Percentiles rank a stretch among this genome's conserved stretches.
Evolutionary conservation across 2,113 vertebrate genomes (phyloP).

Genomic region (Indri indri): DNA sequence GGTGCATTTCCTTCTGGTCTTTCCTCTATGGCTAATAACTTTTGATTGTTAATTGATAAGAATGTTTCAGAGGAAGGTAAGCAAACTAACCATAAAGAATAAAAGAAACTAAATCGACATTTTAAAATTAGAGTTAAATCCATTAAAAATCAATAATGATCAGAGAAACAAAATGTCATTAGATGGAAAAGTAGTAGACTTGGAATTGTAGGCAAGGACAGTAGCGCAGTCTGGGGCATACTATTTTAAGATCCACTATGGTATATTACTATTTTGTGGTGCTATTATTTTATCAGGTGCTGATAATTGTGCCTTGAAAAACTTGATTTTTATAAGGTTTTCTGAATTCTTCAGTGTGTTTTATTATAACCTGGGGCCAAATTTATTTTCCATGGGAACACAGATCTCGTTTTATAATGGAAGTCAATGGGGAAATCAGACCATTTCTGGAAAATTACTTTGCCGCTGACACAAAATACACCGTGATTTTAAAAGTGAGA

Average conservation of each 20-base stretch:
- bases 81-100: not conserved
- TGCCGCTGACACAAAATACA: not conserved
- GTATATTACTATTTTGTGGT: not conserved
- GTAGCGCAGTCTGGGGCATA: not conserved
- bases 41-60: not conserved
- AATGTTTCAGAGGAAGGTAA: constrained; percentile 31
- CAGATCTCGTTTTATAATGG: constrained; percentile 14
- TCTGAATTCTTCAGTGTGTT: constrained; percentile 26
- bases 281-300: not conserved
- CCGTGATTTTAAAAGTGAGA: constrained; percentile 39
- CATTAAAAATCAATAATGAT: constrained; percentile 20
- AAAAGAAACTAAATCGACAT: not conserved
- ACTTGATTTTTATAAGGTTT: constrained; percentile 22
- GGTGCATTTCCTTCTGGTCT: not conserved
- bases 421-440: constrained; percentile 52
- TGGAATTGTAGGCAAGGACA: not conserved
- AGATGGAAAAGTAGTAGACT: not conserved
- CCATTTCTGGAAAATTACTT: constrained; percentile 56
- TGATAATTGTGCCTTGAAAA: constrained; percentile 35
- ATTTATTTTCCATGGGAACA: constrained; percentile 45
- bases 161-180: not conserved
- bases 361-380: constrained; percentile 22
- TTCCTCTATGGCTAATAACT: not conserved
- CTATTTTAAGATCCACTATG: not conserved
- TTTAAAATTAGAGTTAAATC: constrained; percentile 31